Conservation (phyloP, 2,888 invertebrate species). For the Brachypterus glaber region DNA sequence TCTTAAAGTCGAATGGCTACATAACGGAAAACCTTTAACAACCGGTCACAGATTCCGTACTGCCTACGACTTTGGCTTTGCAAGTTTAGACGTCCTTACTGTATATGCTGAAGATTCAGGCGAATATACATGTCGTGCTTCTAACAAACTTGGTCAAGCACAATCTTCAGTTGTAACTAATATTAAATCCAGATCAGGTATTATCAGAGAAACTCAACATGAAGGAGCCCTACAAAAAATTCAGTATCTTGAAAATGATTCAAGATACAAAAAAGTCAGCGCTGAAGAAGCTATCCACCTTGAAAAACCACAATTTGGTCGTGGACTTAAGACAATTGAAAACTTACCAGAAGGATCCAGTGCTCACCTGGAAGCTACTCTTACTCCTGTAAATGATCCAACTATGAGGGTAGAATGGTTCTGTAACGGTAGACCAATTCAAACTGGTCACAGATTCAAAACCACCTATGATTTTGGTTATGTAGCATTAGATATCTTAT, state of each 20-base stretch:
- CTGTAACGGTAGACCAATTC: conserved; percentile 87
- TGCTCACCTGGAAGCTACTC: conserved; percentile 86
- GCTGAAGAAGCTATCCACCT: conserved; percentile 66
- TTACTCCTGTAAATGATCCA: conserved; percentile 95
- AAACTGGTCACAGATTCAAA: conserved; percentile 90
- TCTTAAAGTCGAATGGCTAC: conserved; percentile 87
- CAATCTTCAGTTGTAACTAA: conserved; percentile 69
- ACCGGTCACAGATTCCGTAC: conserved; percentile 88
- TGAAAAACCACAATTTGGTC: conserved; percentile 84
- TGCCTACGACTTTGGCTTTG: conserved; percentile 94
- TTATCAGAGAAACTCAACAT: conserved; percentile 85
- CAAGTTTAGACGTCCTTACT: conserved; percentile 87
- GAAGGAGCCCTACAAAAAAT: conserved; percentile 88
- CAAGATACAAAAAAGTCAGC: conserved; percentile 60
- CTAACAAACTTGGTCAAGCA: conserved; percentile 77
- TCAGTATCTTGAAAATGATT: conserved; percentile 80
- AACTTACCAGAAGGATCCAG: conserved; percentile 78
- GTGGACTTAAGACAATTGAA: conserved; percentile 74
- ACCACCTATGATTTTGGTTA: conserved; percentile 96
- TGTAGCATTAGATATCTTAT: conserved; percentile 91
- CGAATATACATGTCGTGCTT: conserved; percentile 80
- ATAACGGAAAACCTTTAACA: conserved; percentile 80
- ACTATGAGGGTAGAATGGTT: conserved; percentile 99
- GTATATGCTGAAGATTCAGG: conserved; percentile 93
- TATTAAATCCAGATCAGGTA: conserved; percentile 73